Evolutionary conservation across 2,888 invertebrate species (phyloP).

Genomic region (Acrobasis repandana): DNA sequence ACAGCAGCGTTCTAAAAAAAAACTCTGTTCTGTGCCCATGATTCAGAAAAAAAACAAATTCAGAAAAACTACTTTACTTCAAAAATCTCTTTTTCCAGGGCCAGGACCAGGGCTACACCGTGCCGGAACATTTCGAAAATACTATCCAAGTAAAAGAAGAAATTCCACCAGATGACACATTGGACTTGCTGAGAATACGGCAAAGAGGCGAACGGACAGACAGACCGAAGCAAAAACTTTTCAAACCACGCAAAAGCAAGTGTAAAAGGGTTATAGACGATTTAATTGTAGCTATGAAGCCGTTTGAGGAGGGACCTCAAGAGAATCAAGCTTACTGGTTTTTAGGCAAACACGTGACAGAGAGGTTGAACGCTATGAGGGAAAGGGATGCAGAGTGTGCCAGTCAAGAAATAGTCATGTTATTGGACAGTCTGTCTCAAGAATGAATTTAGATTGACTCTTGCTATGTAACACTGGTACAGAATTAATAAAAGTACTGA

Average conservation of each 20-base stretch:
- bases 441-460: not conserved
- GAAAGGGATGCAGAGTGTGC: conserved; percentile 58
- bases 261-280: conserved; percentile 62
- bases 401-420: conserved; percentile 50
- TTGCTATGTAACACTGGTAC: too few species aligned
- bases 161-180: conserved; percentile 45
- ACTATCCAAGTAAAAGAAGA: conserved; percentile 52
- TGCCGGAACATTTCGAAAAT: conserved; percentile 29
- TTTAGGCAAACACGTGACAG: conserved; percentile 67
- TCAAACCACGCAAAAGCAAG: conserved; percentile 39
- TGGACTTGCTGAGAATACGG: conserved; percentile 45
- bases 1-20: too few species aligned
- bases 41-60: too few species aligned
- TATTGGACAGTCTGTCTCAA: conserved; percentile 42
- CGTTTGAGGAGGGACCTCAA: conserved; percentile 40
- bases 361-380: conserved; percentile 61
- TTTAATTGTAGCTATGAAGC: conserved; percentile 60
- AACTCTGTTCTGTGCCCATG: too few species aligned
- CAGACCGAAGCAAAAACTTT: conserved; percentile 49
- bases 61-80: too few species aligned
- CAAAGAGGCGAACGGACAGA: conserved; percentile 59
- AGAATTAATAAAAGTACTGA: too few species aligned
- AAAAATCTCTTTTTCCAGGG: too few species aligned
- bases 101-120: conserved; percentile 39
- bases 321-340: conserved; percentile 55